Conservation (phyloP, 2,888 invertebrate species). For the Phanerotoma sp. region DNA sequence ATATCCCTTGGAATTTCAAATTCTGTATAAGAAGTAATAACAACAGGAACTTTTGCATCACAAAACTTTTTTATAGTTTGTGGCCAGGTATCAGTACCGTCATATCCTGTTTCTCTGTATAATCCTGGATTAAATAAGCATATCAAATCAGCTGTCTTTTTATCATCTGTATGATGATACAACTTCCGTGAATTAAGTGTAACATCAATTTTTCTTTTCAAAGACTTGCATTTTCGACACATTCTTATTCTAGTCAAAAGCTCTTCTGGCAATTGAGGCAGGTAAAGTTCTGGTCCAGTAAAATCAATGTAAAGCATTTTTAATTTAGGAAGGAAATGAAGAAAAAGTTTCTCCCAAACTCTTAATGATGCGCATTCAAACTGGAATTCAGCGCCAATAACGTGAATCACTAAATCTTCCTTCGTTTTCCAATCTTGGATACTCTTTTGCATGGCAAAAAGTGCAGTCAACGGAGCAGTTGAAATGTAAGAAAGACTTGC, state of each 20-base stretch:
- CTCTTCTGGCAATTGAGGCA: slow-evolving; percentile 61
- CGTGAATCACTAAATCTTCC: slow-evolving; percentile 56
- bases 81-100: slow-evolving; percentile 69
- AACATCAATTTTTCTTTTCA: slow-evolving; percentile 38
- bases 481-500: slow-evolving; percentile 67
- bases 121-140: slow-evolving; percentile 75
- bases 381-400: slow-evolving; percentile 70
- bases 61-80: slow-evolving; percentile 64
- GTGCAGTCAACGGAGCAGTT: slow-evolving; percentile 67
- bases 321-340: slow-evolving; percentile 65
- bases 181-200: slow-evolving; percentile 44
- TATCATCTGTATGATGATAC: slow-evolving; percentile 55
- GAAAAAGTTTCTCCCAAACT: slow-evolving; percentile 72
- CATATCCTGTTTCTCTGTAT: slow-evolving; percentile 67
- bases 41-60: slow-evolving; percentile 62
- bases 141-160: slow-evolving; percentile 56
- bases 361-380: slow-evolving; percentile 70
- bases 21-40: slow-evolving; percentile 69
- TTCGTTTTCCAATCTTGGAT: slow-evolving; percentile 39
- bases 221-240: slow-evolving; percentile 41
- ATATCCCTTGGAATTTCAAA: slow-evolving; percentile 68
- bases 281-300: slow-evolving; percentile 67
- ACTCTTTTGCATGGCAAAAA: slow-evolving; percentile 61
- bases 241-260: slow-evolving; percentile 60
- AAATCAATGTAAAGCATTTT: slow-evolving; percentile 64